Conservation (phyloP, 2,113 vertebrate species). For the Isichthys henryi region DNA sequence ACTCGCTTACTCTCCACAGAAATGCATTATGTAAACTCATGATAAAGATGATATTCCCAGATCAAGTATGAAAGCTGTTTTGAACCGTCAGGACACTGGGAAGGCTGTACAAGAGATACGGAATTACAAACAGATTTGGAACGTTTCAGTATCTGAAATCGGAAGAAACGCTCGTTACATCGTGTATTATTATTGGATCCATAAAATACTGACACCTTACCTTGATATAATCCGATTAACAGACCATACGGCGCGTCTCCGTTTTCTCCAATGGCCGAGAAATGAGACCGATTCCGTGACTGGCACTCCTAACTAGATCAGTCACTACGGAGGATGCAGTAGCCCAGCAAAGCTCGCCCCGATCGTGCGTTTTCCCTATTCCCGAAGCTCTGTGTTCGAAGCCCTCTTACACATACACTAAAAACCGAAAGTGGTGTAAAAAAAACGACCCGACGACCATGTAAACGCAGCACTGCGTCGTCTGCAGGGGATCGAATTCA, state of each 20-base stretch:
- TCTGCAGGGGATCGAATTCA: background rate
- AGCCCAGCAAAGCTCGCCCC: background rate
- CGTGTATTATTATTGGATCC: background rate
- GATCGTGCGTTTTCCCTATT: background rate
- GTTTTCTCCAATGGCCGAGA: background rate
- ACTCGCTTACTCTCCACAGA: background rate
- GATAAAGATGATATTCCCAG: background rate
- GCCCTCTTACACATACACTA: background rate
- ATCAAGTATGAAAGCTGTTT: background rate
- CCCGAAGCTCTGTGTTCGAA: background rate
- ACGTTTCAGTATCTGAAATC: background rate
- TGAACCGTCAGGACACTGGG: background rate
- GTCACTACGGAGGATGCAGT: background rate
- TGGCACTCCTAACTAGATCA: background rate
- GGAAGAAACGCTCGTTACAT: background rate
- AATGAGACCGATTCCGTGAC: background rate
- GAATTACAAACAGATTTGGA: background rate
- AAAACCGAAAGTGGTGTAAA: background rate
- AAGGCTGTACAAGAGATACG: background rate
- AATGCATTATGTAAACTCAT: background rate
- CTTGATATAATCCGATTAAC: background rate
- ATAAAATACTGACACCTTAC: background rate
- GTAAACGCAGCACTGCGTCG: background rate
- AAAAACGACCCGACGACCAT: background rate
- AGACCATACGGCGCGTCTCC: background rate